phyloP scores from a whole-genome alignment of 2,797 vertebrate species.

The Adelosebastes latens region DNA sequence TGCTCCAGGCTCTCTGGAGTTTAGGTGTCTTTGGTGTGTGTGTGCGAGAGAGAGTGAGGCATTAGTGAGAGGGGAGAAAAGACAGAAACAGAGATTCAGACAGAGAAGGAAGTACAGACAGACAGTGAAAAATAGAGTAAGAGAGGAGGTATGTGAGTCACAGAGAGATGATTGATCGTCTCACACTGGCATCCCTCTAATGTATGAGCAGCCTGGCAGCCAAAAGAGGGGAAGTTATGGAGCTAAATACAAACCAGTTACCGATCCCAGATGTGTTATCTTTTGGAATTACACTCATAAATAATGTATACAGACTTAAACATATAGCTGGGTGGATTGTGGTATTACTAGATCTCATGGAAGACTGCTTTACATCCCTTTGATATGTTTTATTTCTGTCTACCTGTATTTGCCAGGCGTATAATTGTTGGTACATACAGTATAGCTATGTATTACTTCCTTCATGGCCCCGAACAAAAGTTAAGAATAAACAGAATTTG shows the following conservation, averaged over 20 bases:
- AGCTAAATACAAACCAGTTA: conserved; percentile 21
- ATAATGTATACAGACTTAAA: neutral
- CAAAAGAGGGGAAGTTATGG: conserved; percentile 26
- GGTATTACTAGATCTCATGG: neutral
- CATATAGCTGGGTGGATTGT: neutral
- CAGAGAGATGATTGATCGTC: conserved; percentile 29
- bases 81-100: conserved; percentile 24
- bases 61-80: neutral
- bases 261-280: conserved; percentile 37
- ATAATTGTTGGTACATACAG: neutral
- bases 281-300: conserved; percentile 15
- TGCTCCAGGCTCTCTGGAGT: conserved; percentile 57
- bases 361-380: neutral
- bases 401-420: neutral
- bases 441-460: neutral
- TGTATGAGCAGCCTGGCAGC: conserved; percentile 46
- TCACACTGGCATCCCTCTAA: conserved; percentile 20
- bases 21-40: conserved; percentile 48
- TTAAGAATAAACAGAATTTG: neutral
- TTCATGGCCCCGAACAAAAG: neutral
- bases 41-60: neutral
- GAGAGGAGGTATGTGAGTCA: conserved; percentile 15
- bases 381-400: neutral
- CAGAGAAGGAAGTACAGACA: conserved; percentile 12
- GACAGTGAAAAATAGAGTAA: conserved; percentile 1